Percentiles rank a stretch among this genome's conserved stretches.
These are phyloP conservation scores for Chorisops tibialis DNA, from an alignment of 2,888 invertebrate species.

Conservation along the genomic window DNA sequence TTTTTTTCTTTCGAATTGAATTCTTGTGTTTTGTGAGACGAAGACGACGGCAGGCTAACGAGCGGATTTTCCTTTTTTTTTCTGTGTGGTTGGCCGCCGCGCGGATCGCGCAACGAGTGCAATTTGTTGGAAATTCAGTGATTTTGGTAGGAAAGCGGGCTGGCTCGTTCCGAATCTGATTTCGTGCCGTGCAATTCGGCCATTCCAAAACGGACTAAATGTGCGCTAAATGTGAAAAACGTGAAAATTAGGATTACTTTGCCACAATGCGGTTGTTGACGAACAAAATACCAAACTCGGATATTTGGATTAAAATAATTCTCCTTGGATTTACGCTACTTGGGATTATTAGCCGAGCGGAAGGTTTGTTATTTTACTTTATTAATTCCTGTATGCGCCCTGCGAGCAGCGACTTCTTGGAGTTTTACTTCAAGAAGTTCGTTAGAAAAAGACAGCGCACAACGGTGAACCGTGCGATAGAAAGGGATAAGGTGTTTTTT, in stretches of 20 bases:
- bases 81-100: conserved; percentile 1
- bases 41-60: background rate
- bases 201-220: conserved; percentile 19
- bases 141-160: background rate
- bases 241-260: conserved; percentile 29
- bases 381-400: too few relatives aligned
- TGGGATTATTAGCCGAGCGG: conserved; percentile 32
- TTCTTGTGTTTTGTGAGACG: background rate
- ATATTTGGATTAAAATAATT: conserved; percentile 45
- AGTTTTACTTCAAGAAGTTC: too few relatives aligned
- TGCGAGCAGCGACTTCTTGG: too few relatives aligned
- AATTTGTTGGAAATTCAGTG: conserved; percentile 1
- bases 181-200: background rate
- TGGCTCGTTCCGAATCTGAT: background rate
- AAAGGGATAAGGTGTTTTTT: too few relatives aligned
- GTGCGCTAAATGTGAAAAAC: conserved; percentile 35
- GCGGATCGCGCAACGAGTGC: conserved; percentile 9
- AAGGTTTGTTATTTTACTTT: conserved; percentile 28
- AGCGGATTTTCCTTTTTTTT: background rate
- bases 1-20: too few relatives aligned
- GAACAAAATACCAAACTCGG: conserved; percentile 44
- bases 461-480: too few relatives aligned
- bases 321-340: conserved; percentile 34
- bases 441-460: too few relatives aligned
- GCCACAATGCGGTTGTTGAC: conserved; percentile 42